A percentile compares a stretch with the other conserved stretches of the same genome.
These are phyloP conservation scores for Himalopsyche japonica DNA, from an alignment of 2,888 invertebrate species.

Conservation along the genomic window DNA sequence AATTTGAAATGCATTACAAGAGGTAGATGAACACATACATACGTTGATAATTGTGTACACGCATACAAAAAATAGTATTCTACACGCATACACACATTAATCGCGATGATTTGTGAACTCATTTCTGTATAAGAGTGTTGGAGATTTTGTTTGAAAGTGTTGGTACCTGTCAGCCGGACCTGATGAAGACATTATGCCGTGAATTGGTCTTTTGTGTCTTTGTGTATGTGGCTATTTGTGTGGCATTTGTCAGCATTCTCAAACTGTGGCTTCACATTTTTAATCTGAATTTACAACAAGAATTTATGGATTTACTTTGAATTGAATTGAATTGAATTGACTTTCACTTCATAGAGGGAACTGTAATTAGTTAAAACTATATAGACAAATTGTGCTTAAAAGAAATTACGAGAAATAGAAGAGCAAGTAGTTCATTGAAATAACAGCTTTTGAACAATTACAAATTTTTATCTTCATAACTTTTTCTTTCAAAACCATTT, in stretches of 20 bases:
- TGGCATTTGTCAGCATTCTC: neutral
- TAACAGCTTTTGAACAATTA: too few species aligned
- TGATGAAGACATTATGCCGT: conserved; percentile 36
- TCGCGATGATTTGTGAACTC: conserved; percentile 28
- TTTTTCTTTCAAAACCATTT: too few species aligned
- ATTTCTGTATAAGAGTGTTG: neutral
- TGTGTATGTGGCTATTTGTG: conserved; percentile 3
- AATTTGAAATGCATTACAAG: neutral
- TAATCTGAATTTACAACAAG: too few species aligned
- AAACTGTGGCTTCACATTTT: neutral
- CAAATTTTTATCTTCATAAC: too few species aligned
- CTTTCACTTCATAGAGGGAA: too few species aligned
- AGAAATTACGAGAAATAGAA: too few species aligned
- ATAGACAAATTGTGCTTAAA: too few species aligned
- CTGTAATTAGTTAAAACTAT: too few species aligned
- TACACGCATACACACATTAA: conserved; percentile 5
- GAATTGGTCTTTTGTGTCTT: conserved; percentile 15
- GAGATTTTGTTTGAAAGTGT: conserved; percentile 14
- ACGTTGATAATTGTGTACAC: neutral
- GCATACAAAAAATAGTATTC: neutral
- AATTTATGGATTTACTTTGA: too few species aligned
- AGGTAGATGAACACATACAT: neutral
- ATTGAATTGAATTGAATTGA: too few species aligned
- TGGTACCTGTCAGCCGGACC: conserved; percentile 22
- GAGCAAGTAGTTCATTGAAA: too few species aligned